A percentile compares a stretch with the other conserved stretches of the same genome.
phyloP scores from a whole-genome alignment of 2,888 invertebrate genomes.

The Athetis lepigone region DNA sequence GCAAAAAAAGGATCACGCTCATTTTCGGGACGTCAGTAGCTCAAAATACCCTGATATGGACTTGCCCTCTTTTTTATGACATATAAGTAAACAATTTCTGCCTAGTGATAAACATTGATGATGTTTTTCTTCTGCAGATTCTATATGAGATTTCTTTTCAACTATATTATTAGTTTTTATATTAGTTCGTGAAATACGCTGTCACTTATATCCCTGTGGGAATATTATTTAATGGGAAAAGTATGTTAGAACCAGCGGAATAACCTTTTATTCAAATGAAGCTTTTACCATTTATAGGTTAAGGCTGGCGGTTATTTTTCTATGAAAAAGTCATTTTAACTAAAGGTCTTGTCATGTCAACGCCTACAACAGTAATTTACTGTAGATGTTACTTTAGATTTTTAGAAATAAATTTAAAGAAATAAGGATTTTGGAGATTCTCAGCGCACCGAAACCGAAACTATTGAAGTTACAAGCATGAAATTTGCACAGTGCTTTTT shows the following conservation, averaged over 20 bases:
- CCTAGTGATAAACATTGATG: constrained; percentile 42
- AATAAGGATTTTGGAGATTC: too few species aligned
- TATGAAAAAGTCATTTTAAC: neutral
- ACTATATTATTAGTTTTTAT: constrained; percentile 31
- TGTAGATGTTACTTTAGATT: neutral
- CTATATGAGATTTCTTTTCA: constrained; percentile 11
- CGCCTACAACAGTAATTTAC: neutral
- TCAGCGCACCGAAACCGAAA: too few species aligned
- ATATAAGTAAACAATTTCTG: constrained; percentile 42
- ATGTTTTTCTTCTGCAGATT: constrained; percentile 32
- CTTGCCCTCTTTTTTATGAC: constrained; percentile 47
- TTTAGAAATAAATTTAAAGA: too few species aligned
- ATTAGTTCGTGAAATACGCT: constrained; percentile 26
- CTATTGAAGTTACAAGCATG: too few species aligned
- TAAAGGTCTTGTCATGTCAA: neutral
- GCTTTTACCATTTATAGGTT: constrained; percentile 2
- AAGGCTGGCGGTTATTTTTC: neutral
- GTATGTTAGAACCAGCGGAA: constrained; percentile 6
- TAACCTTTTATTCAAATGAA: constrained; percentile 37
- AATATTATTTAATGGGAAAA: constrained; percentile 33
- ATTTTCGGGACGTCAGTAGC: constrained; percentile 53
- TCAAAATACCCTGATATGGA: constrained; percentile 39
- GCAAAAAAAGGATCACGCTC: constrained; percentile 60
- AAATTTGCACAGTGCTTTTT: too few species aligned
- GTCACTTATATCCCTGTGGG: constrained; percentile 14